Percentiles rank a stretch among this genome's conserved stretches.
phyloP scores from a whole-genome alignment of 2,113 vertebrate species.

The Aphyosemion australe region DNA sequence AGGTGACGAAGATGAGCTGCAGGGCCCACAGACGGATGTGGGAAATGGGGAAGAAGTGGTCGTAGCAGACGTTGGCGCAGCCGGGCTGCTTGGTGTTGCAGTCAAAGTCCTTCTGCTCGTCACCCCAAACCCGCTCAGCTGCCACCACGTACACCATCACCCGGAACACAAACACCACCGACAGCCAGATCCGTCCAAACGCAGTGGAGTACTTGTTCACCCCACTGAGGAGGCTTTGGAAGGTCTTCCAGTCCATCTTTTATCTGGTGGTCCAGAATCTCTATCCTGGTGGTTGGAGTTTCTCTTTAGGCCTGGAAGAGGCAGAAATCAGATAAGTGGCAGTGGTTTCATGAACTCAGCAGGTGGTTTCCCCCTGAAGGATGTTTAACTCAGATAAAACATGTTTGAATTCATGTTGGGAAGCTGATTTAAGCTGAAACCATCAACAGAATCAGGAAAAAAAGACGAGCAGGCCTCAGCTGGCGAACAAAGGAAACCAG shows the following conservation, averaged over 20 bases:
- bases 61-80: constrained; percentile 87
- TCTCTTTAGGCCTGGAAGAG: constrained; percentile 36
- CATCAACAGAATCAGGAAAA: not conserved
- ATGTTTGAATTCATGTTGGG: not conserved
- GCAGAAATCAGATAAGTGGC: constrained; percentile 15
- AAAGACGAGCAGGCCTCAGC: not conserved
- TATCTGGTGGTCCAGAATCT: constrained; percentile 23
- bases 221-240: constrained; percentile 85
- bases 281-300: not conserved
- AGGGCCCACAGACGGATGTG: constrained; percentile 83
- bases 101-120: constrained; percentile 87
- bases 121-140: constrained; percentile 85
- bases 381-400: not conserved
- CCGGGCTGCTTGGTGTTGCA: constrained; percentile 88
- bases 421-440: not conserved
- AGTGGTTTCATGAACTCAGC: not conserved
- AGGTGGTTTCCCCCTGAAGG: too few species aligned
- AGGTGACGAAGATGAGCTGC: constrained; percentile 83
- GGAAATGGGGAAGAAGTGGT: constrained; percentile 81
- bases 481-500: constrained; percentile 22
- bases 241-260: constrained; percentile 87
- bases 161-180: constrained; percentile 87
- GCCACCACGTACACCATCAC: constrained; percentile 89
- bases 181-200: constrained; percentile 86
- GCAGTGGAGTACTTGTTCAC: constrained; percentile 88